A percentile compares a stretch with the other conserved stretches of the same genome.
These are phyloP conservation scores for Acanthurus tractus DNA, from an alignment of 2,797 vertebrate species.

Conservation along the genomic window DNA sequence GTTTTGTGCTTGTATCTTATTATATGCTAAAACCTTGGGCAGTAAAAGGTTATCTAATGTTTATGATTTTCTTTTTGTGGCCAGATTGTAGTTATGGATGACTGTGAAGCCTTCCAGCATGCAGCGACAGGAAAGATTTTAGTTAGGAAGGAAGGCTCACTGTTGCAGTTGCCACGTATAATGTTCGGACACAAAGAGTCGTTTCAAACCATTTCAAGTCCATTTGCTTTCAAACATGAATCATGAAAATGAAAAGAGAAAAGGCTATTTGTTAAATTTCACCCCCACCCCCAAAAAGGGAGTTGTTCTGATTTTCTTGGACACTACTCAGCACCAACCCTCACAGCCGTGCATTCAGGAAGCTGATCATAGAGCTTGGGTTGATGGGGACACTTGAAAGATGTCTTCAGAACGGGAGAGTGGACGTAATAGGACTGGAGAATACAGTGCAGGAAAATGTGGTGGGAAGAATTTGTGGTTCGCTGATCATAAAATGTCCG, in stretches of 20 bases:
- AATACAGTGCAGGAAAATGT: conserved; percentile 67
- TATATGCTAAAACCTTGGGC: conserved; percentile 79
- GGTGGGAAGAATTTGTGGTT: conserved; percentile 68
- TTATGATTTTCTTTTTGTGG: conserved; percentile 68
- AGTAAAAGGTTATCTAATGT: conserved; percentile 73
- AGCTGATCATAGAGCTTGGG: conserved; percentile 82
- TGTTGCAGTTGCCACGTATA: conserved; percentile 46
- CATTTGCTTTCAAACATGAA: conserved; percentile 52
- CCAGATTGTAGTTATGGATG: conserved; percentile 74
- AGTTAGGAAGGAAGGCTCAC: conserved; percentile 62
- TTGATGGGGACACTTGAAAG: conserved; percentile 80
- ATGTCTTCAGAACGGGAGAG: conserved; percentile 68
- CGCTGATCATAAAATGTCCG: conserved; percentile 57
- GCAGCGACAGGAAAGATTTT: conserved; percentile 67
- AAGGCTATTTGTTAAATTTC: conserved; percentile 44
- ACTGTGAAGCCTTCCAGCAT: conserved; percentile 66
- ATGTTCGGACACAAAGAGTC: conserved; percentile 52
- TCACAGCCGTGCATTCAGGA: conserved; percentile 69
- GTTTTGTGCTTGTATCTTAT: conserved; percentile 85
- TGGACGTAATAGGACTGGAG: conserved; percentile 68
- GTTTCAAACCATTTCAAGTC: conserved; percentile 49
- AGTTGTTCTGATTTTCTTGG: conserved; percentile 57
- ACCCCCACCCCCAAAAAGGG: conserved; percentile 39
- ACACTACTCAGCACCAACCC: conserved; percentile 76
- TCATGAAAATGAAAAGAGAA: conserved; percentile 58